Conservation (phyloP, 2,797 vertebrate genomes). For the Pangasius mekongensis region DNA sequence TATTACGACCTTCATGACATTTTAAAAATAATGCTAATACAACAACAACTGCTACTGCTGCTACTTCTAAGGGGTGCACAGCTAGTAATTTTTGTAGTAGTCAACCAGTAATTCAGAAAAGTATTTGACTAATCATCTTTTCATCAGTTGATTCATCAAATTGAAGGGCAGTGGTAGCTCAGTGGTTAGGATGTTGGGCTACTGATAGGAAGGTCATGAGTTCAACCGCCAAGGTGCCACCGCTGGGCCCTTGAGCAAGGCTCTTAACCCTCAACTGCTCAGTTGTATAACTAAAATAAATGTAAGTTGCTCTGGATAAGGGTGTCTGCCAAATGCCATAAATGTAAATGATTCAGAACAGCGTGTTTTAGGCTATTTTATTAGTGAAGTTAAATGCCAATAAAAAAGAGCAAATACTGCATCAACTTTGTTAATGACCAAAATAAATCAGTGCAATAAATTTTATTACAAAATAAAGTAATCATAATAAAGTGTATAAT, state of each 20-base stretch:
- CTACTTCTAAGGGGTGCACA: no score
- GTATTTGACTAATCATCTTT: not conserved
- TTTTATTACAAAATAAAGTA: not conserved
- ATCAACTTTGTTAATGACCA: not conserved
- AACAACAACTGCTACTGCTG: not conserved
- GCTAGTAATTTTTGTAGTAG: not conserved
- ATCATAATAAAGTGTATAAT: not conserved
- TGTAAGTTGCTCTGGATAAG: no score
- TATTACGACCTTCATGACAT: not conserved
- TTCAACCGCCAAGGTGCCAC: no score
- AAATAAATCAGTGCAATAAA: not conserved
- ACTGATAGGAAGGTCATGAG: no score
- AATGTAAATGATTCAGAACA: not conserved
- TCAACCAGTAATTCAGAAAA: not conserved
- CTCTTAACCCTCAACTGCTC: no score
- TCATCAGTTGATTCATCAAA: not conserved
- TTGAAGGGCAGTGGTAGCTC: no score
- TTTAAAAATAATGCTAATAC: not conserved
- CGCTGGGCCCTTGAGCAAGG: no score
- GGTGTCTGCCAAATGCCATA: no score
- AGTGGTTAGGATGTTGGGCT: no score
- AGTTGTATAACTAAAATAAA: no score
- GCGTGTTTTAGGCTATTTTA: not conserved
- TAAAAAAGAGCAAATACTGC: not conserved
- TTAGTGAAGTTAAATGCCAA: not conserved